Evolutionary conservation across 2,113 vertebrate species (phyloP), one percentile per base, ranked within the genome.

Genomic region (Bubo blakistoni): DNA sequence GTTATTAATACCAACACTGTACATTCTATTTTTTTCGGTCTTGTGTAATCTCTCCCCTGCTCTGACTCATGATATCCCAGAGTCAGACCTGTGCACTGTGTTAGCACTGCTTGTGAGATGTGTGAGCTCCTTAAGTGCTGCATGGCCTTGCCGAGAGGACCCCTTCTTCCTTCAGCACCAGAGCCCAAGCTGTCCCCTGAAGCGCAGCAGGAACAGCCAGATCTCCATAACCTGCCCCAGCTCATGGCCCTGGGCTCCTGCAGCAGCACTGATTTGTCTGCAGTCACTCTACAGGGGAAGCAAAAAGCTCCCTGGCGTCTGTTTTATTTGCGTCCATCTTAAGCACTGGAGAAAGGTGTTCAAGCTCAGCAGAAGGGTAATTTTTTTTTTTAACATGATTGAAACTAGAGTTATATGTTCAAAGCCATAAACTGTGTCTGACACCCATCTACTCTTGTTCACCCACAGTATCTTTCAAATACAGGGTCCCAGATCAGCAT

Each of bases 1-100:
- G 66, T 88, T 93, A 93, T 73, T 94, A 93, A 90, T 93, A 78
- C 74, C 27, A 93, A 90, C 92, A 78, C 74, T 30, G 19, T 62
- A 20, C 55, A 83, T 92, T 91, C 51, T 85, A 19, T 51, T 67
- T 80, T 87, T 87, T 93, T 38, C 79, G 40, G 38, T 71, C 63
- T 78, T 94, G n/a, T 54, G 49, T 85, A 82, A 88, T 81, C 40
- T 34, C 27, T 57, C 49, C 67, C 34, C 47, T 92, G 57, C 55
- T 93, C 91, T 95, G 96, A 95, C 51, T 94, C 86, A 83, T 10
- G 40, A n/a, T 80, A 14, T 42, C 74, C 58, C 46, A 25, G 25
- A 80, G 29, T 34, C 49, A 54, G 71, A 85, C 27, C n/a, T 40
- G 46, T 80, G 85, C 46, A 25, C 29, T 70, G 25, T 1, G 0